Percentiles rank a stretch among this genome's conserved stretches.
Evolutionary conservation across 2,888 invertebrate species (phyloP).

Genomic region (Boloria selene): DNA sequence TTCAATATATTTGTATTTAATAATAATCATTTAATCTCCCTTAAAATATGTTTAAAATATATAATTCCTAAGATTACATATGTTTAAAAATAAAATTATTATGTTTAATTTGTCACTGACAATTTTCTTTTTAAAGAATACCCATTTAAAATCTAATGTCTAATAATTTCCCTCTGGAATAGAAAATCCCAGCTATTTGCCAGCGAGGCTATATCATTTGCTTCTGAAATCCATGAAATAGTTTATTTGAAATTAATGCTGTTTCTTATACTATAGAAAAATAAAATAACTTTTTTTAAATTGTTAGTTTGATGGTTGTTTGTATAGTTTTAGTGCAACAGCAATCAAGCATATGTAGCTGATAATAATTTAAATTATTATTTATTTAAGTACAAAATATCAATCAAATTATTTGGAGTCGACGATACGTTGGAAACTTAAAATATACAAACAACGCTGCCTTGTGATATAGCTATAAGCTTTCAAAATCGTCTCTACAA

Average conservation of each 20-base stretch:
- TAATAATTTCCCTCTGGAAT: conserved; percentile 30
- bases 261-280: background rate
- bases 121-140: background rate
- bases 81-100: background rate
- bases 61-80: too few relatives aligned
- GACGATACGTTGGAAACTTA: background rate
- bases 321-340: too few relatives aligned
- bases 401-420: too few relatives aligned
- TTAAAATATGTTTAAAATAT: too few relatives aligned
- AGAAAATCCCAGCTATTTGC: conserved; percentile 15
- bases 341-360: too few relatives aligned
- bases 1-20: too few relatives aligned
- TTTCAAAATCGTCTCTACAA: background rate
- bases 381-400: too few relatives aligned
- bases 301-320: too few relatives aligned
- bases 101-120: too few relatives aligned
- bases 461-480: background rate
- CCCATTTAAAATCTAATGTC: conserved; percentile 14
- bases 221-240: conserved; percentile 19
- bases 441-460: background rate
- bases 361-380: too few relatives aligned
- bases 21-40: too few relatives aligned
- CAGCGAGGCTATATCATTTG: conserved; percentile 19
- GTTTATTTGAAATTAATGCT: conserved; percentile 7
- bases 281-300: too few relatives aligned